phyloP scores from a whole-genome alignment of 2,797 vertebrate species.

The Psittacula derbiana region DNA sequence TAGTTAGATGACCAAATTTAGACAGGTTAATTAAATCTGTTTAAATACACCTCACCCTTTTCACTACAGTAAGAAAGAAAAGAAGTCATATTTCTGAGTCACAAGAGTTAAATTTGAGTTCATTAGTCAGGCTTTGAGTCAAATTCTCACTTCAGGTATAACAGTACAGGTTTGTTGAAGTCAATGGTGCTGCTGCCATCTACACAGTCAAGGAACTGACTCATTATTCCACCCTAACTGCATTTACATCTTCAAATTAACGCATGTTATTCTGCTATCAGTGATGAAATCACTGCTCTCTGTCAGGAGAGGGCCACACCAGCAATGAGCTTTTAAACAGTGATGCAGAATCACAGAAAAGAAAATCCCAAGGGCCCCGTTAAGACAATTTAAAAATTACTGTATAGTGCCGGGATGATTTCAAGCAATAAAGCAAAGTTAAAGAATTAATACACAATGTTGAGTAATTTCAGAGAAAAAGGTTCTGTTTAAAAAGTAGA shows the following conservation, averaged over 20 bases:
- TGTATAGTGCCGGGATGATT: background rate
- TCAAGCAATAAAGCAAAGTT: background rate
- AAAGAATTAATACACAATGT: rapidly evolving
- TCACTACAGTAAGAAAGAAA: background rate
- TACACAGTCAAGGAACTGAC: background rate
- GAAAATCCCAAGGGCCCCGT: background rate
- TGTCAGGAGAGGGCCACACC: background rate
- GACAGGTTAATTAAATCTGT: constrained; percentile 43
- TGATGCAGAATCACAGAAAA: background rate
- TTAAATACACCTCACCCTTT: background rate
- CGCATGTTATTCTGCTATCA: background rate
- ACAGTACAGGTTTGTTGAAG: background rate
- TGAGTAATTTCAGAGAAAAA: background rate
- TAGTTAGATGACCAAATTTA: constrained; percentile 33
- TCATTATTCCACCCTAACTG: background rate
- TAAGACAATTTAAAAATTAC: background rate
- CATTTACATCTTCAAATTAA: background rate
- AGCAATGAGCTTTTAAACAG: background rate
- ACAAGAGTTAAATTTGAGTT: background rate
- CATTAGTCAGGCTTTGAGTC: background rate
- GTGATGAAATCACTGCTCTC: background rate
- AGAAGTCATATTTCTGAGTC: background rate
- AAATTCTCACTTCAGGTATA: background rate
- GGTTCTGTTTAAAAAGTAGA: background rate
- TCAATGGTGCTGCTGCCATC: background rate